Evolutionary conservation across 2,113 vertebrate species (phyloP).

Genomic region (Brachypodius melanocephalos): DNA sequence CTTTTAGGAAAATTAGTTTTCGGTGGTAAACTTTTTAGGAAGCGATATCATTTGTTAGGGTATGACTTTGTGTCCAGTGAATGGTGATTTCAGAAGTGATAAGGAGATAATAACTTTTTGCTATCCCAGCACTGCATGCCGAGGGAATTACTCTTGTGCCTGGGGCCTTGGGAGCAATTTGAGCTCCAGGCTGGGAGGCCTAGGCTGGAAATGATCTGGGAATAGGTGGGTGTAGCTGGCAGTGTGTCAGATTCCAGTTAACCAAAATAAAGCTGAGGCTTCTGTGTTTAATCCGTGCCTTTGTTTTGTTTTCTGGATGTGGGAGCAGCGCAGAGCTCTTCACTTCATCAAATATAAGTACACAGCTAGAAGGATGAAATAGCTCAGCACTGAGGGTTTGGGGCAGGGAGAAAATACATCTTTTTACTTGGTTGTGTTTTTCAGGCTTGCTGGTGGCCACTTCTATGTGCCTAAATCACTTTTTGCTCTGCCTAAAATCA

Average conservation of each 20-base stretch:
- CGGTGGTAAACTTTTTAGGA: fast-evolving
- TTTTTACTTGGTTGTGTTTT: neutral
- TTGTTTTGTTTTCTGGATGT: neutral
- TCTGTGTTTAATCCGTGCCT: neutral
- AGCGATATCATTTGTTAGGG: neutral
- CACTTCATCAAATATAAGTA: neutral
- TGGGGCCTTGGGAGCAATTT: neutral
- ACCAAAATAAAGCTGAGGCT: neutral
- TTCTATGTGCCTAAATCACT: neutral
- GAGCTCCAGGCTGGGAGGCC: neutral
- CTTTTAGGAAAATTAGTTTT: neutral
- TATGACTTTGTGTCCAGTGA: neutral
- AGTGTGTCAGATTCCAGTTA: neutral
- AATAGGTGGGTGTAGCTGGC: neutral
- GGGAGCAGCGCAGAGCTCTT: neutral
- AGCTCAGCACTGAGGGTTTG: neutral
- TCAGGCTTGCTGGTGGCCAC: neutral
- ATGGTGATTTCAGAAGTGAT: neutral
- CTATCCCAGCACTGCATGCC: neutral
- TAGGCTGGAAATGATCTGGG: neutral
- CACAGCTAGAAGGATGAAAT: neutral
- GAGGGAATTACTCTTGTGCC: neutral
- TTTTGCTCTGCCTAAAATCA: neutral
- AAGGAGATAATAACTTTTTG: neutral
- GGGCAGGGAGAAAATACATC: fast-evolving